Percentiles rank a stretch among this genome's conserved stretches.
These are phyloP conservation scores for Tokudaia muenninki DNA, from an alignment of 2,797 vertebrate species.

Conservation along the genomic window DNA sequence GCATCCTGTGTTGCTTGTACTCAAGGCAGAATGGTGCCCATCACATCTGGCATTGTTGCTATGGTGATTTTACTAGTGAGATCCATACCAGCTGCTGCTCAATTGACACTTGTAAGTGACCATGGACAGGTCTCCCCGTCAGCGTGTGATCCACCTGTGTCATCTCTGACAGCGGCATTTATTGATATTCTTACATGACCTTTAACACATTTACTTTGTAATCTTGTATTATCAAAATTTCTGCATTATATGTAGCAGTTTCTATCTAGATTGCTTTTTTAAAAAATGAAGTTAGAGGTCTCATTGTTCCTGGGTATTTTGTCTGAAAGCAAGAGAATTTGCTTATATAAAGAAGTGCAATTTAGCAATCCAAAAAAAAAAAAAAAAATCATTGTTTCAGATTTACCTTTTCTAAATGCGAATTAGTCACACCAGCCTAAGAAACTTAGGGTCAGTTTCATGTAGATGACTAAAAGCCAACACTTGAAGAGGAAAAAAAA, in stretches of 20 bases:
- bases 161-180: slow-evolving; percentile 10
- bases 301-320: slow-evolving; percentile 28
- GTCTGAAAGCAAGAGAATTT: slow-evolving; percentile 24
- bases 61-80: slow-evolving; percentile 41
- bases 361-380: neutral
- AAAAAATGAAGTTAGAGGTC: neutral
- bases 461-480: neutral
- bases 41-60: slow-evolving; percentile 1
- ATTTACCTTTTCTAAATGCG: neutral
- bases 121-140: neutral
- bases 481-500: neutral
- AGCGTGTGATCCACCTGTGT: neutral
- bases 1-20: neutral
- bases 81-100: neutral
- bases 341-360: slow-evolving; percentile 18
- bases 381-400: slow-evolving; percentile 25
- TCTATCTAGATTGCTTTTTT: neutral
- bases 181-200: slow-evolving; percentile 6
- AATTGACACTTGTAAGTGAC: neutral
- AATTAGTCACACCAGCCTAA: slow-evolving; percentile 26
- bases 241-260: slow-evolving; percentile 43
- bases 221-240: slow-evolving; percentile 65
- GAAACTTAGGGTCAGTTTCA: slow-evolving; percentile 16
- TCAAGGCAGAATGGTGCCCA: neutral
- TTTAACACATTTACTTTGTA: slow-evolving; percentile 27